Percentiles rank a stretch among this genome's conserved stretches.
Evolutionary conservation across 2,797 vertebrate species (phyloP).

Genomic region (Pipistrellus nathusii): DNA sequence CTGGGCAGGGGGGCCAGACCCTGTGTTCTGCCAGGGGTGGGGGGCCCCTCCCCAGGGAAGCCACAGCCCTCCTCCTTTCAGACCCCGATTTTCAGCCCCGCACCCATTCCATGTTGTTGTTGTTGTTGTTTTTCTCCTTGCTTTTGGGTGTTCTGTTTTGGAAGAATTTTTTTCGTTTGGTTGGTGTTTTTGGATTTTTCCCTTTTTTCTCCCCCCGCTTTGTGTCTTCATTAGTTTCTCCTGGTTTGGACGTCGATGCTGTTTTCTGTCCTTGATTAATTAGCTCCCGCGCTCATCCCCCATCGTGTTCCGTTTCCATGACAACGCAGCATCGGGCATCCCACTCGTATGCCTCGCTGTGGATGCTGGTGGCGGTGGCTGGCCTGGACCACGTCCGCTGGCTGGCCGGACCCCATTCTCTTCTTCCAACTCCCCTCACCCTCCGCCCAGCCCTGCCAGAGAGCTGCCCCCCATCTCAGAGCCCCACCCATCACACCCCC

Average conservation of each 20-base stretch:
- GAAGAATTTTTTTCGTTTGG: background rate
- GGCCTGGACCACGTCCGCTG: constrained; percentile 85
- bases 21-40: constrained; percentile 83
- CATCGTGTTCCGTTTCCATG: constrained; percentile 89
- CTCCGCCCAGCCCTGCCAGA: constrained; percentile 74
- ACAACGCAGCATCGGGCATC: constrained; percentile 90
- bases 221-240: background rate
- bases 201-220: constrained; percentile 33
- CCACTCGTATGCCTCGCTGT: constrained; percentile 88
- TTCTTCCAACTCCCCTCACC: constrained; percentile 72
- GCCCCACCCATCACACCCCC: constrained; percentile 82
- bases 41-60: constrained; percentile 65
- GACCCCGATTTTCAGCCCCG: constrained; percentile 89
- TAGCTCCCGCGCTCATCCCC: constrained; percentile 83
- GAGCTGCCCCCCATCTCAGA: constrained; percentile 68
- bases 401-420: constrained; percentile 84
- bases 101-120: constrained; percentile 79
- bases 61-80: constrained; percentile 85
- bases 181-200: constrained; percentile 55
- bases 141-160: constrained; percentile 37
- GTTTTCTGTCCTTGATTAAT: constrained; percentile 85
- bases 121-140: background rate
- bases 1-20: background rate
- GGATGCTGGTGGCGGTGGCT: constrained; percentile 90
- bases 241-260: constrained; percentile 68